A percentile compares a stretch with the other conserved stretches of the same genome.
phyloP scores from a whole-genome alignment of 2,113 vertebrate species.

The Centropus unirufus region DNA sequence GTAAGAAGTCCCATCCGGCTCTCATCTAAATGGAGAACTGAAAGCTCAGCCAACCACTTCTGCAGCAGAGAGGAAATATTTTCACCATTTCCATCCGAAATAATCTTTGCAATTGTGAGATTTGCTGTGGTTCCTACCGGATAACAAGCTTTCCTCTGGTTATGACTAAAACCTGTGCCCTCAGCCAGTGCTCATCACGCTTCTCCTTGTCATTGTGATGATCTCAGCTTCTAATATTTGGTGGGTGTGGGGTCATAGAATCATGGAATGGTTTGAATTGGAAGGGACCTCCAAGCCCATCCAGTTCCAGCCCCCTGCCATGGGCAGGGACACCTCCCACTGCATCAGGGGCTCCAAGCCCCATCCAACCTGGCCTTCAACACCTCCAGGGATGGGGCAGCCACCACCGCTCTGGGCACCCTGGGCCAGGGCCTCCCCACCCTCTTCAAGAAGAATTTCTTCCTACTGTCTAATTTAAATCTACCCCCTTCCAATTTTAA shows the following conservation, averaged over 20 bases:
- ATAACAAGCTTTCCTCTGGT: not conserved
- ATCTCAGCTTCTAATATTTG: not conserved
- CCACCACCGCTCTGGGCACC: too few species aligned
- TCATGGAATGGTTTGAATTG: too few species aligned
- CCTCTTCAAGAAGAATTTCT: too few species aligned
- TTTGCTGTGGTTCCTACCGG: not conserved
- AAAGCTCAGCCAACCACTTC: not conserved
- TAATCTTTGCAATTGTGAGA: not conserved
- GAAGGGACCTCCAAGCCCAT: too few species aligned
- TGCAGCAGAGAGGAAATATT: not conserved
- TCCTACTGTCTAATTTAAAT: too few species aligned
- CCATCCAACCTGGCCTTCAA: too few species aligned
- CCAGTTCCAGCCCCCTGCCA: too few species aligned
- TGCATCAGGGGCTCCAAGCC: too few species aligned
- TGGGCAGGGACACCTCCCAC: too few species aligned
- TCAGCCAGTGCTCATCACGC: not conserved
- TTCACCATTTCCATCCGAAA: not conserved
- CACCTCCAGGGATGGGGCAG: too few species aligned
- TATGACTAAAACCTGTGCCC: not conserved
- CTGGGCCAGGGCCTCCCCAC: too few species aligned
- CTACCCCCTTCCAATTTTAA: too few species aligned
- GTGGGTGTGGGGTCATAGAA: not conserved
- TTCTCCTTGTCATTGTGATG: not conserved
- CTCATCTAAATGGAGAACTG: conserved; percentile 20
- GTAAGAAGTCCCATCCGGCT: conserved; percentile 10